Base-by-base conservation (phyloP, 1,140 invertebrate genomes). In the Brachionus koreanus region DNA sequence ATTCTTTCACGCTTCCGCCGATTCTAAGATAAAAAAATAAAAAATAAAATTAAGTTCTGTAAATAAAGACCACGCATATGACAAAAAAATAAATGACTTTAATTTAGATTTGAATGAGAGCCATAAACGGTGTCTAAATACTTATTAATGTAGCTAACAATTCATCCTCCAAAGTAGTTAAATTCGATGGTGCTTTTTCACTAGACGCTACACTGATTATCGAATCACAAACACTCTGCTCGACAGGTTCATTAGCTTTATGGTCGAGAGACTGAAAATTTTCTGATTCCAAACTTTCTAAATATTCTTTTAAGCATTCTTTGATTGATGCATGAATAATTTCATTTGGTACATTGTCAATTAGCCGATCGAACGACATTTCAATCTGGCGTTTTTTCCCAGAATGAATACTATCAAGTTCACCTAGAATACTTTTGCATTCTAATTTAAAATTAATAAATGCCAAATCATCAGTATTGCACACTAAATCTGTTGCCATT, bases 331-430 rank as follows among this genome's bases (percentile, higher is more conserved):
- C 69, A 46, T 74, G 2, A 19, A 74, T 19, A 46, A 74, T 74
- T 33, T 74, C 69, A 74, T 29, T 29, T 25, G 69, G 69, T 5
- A 74, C 42, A 46, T 74, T 74, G 42, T 74, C 69, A 23, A 74
- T 43, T 39, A 74, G n/a, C 7, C 42, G 19, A 46, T 74, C 37
- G 12, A 74, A 74, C n/a, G 16, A 43, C 39, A 46, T 74, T 74
- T 74, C 69, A 9, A 74, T 74, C 43, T 74, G 69, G 29, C 69
- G 69, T 74, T 74, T 49, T 46, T 74, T 74, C 4, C 69, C 43
- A 13, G n/a, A 19, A 46, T 74, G 19, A 43, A 46, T 13, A 3
- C 6, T 16, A 19, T 12, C 43, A 19, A 74, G 33, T 25, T 74
- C 69, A 16, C 25, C 43, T 1, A 74, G 25, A 13, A 74, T 43